These are phyloP conservation scores for Xylota segnis DNA, from an alignment of 2,888 invertebrate species.

Conservation along the genomic window DNA sequence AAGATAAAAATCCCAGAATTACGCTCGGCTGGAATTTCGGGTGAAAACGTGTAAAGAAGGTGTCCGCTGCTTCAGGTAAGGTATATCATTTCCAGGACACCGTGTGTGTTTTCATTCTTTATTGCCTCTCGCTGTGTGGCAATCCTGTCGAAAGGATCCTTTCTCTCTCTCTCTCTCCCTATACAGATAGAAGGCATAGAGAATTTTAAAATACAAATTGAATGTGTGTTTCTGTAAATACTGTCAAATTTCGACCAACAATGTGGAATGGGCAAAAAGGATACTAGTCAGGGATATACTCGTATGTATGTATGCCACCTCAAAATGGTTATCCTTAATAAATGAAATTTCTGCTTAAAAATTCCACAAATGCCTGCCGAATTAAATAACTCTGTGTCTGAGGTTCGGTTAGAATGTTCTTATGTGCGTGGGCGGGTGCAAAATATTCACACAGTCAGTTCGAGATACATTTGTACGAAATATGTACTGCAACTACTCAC, in stretches of 20 bases:
- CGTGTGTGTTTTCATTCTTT: constrained; percentile 4
- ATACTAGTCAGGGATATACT: neutral
- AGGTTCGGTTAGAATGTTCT: neutral
- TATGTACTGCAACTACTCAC: neutral
- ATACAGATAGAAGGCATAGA: too few relatives aligned
- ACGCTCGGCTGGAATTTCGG: neutral
- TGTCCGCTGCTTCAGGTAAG: neutral
- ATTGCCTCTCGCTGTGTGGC: constrained; percentile 5
- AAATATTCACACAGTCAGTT: constrained; percentile 1
- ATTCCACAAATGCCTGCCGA: constrained; percentile 29
- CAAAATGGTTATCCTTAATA: neutral
- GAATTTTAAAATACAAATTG: constrained; percentile 27
- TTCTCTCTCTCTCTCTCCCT: too few relatives aligned
- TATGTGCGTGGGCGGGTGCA: neutral
- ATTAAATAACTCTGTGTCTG: constrained; percentile 3
- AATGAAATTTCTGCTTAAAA: constrained; percentile 12
- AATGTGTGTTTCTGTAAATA: constrained; percentile 15
- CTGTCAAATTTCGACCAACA: neutral
- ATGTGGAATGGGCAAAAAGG: neutral
- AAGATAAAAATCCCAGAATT: neutral
- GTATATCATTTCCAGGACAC: constrained; percentile 1
- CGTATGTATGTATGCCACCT: constrained; percentile 3
- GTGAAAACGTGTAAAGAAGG: constrained; percentile 12
- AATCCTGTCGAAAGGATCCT: neutral
- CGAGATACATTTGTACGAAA: constrained; percentile 1